Evolutionary conservation across 2,113 vertebrate genomes (phyloP), one percentile per base, ranked within the genome.

Genomic region (Antigone vipio): DNA sequence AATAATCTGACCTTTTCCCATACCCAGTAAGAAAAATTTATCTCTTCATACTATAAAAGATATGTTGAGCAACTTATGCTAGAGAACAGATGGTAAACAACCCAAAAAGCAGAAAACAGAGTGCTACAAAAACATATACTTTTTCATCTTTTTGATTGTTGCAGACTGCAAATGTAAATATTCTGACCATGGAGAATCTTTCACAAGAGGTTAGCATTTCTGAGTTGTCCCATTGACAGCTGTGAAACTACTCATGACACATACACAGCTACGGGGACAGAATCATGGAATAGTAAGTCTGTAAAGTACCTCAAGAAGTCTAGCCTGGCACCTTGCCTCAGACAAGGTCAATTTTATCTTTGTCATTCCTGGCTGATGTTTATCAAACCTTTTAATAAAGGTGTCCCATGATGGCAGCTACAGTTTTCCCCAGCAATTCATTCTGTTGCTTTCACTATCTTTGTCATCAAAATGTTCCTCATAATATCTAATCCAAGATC

Each of bases 321-420:
- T 86, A 17, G 0, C 50, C 73, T 93, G 84, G 60, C 71, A 82
- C 40, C 32, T 60, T 85, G 62, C 52, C 88, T 90, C 74, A 75
- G 35, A 85, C 47, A 89, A 94, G 77, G 81, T 82, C 78, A 85
- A 75, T 82, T 94, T 75, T 75, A 76, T 64, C 81, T 88, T 66
- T 92, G 52, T 72, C 20, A 75, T 76, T 96, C 16, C 40, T 79
- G 40, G 53, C 21, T 93, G 88, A 88, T 89, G 30, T 73, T 93
- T 95, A 96, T 83, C 18, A 0, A 93, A 66, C 14, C 49, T 78
- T 49, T 88, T 72, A 96, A 89, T 85, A 90, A 67, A 79, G 6
- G 44, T 64, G 49, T 76, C 71, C 85, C 63, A 62, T 32, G 71
- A 66, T 32, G 42, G 42, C 22, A 91, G 67, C 34, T 74, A 55